phyloP scores from a whole-genome alignment of 1,140 invertebrate species.

The Aradophagus sp. region DNA sequence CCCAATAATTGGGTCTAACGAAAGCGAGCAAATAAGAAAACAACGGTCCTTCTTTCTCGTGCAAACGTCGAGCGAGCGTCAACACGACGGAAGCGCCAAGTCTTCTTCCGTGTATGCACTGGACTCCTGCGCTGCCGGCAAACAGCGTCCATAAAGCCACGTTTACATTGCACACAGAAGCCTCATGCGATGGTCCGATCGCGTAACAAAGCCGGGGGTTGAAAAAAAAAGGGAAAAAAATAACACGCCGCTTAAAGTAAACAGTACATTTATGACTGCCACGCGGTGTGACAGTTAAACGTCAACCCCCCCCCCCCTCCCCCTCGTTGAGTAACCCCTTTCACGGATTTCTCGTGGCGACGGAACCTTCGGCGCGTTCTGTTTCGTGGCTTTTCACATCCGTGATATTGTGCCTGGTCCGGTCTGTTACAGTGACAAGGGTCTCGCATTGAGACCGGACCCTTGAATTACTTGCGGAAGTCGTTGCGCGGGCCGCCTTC shows the following conservation, averaged over 20 bases:
- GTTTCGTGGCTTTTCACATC: slow-evolving; percentile 62
- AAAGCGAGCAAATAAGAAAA: slow-evolving; percentile 38
- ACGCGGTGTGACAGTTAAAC: slow-evolving; percentile 24
- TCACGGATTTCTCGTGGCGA: slow-evolving; percentile 27
- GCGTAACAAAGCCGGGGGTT: slow-evolving; percentile 9
- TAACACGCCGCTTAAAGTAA: slow-evolving; percentile 12
- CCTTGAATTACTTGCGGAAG: slow-evolving; percentile 64
- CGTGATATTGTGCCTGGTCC: slow-evolving; percentile 42
- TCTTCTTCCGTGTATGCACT: slow-evolving; percentile 44
- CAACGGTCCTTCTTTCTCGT: slow-evolving; percentile 45
- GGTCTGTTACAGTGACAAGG: slow-evolving; percentile 37
- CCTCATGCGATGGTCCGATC: slow-evolving; percentile 34
- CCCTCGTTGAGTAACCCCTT: slow-evolving; percentile 18
- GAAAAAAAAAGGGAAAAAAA: too few relatives aligned
- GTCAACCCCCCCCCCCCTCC: slow-evolving; percentile 8
- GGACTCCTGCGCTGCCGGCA: slow-evolving; percentile 21
- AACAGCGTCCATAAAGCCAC: slow-evolving; percentile 25
- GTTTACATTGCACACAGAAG: slow-evolving; percentile 25
- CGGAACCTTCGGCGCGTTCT: slow-evolving; percentile 7
- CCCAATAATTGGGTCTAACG: slow-evolving; percentile 42
- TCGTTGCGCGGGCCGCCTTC: slow-evolving; percentile 52
- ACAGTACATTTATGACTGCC: slow-evolving; percentile 39
- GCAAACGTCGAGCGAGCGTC: slow-evolving; percentile 41
- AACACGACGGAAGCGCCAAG: slow-evolving; percentile 48
- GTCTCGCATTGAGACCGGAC: slow-evolving; percentile 31